Evolutionary conservation across 2,888 invertebrate species (phyloP).

Genomic region (Schrankia costaestrigalis): DNA sequence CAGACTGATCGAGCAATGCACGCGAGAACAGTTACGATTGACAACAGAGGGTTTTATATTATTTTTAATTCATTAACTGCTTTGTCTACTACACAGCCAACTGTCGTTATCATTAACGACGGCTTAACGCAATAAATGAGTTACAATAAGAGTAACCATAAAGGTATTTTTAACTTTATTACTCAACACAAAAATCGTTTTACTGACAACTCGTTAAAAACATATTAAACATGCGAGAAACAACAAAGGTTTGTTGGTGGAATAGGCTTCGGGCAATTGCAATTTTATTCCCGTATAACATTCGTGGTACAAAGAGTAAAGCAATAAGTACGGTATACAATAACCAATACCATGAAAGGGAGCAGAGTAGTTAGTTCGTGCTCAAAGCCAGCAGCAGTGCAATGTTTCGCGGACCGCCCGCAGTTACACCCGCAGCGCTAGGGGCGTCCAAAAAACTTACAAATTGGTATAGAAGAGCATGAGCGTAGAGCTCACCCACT

Average conservation of each 20-base stretch:
- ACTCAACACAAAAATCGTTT: no score
- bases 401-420: constrained; percentile 63
- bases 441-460: constrained; percentile 57
- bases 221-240: constrained; percentile 30
- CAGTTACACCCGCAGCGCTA: constrained; percentile 53
- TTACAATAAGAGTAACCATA: constrained; percentile 6
- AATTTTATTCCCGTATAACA: constrained; percentile 46
- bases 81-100: constrained; percentile 34
- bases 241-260: constrained; percentile 30
- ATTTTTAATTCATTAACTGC: constrained; percentile 43
- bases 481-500: constrained; percentile 27
- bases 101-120: constrained; percentile 43
- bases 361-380: constrained; percentile 48
- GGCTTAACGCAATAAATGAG: constrained; percentile 35
- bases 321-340: constrained; percentile 58
- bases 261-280: constrained; percentile 44
- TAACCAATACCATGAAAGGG: constrained; percentile 63
- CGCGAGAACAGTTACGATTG: constrained; percentile 28
- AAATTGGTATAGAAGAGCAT: constrained; percentile 49
- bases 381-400: constrained; percentile 54
- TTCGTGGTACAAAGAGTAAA: constrained; percentile 47
- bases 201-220: constrained; percentile 45
- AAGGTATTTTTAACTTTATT: no score
- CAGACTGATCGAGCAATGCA: constrained; percentile 45
- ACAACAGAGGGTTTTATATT: constrained; percentile 41